These are phyloP conservation scores for Philhelius pedissequus DNA, from an alignment of 2,888 invertebrate genomes.

Conservation along the genomic window DNA sequence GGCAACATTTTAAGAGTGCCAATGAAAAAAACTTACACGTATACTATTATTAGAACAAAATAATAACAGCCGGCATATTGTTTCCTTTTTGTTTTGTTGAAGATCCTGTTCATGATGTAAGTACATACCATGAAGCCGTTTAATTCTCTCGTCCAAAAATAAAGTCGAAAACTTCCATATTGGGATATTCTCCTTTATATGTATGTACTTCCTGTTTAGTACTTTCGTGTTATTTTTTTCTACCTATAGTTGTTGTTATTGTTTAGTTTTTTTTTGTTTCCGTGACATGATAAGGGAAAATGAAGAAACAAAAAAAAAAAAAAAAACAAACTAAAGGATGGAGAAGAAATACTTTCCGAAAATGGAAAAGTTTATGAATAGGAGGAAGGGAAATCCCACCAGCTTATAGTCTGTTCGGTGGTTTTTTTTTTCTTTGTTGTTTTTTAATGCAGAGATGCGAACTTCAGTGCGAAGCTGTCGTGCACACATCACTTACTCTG, in stretches of 20 bases:
- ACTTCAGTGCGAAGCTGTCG: slow-evolving; percentile 41
- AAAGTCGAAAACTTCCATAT: slow-evolving; percentile 45
- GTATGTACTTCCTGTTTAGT: slow-evolving; percentile 10
- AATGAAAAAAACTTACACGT: too few relatives aligned
- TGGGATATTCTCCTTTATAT: slow-evolving; percentile 28
- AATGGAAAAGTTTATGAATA: slow-evolving; percentile 43
- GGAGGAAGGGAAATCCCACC: slow-evolving; percentile 13
- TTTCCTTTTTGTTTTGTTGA: neutral
- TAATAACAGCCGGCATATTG: neutral
- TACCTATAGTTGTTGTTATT: neutral
- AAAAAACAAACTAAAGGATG: neutral
- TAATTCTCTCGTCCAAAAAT: slow-evolving; percentile 17
- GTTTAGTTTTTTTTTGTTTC: neutral
- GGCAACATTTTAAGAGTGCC: too few relatives aligned
- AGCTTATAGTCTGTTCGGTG: slow-evolving; percentile 19
- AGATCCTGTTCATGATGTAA: neutral
- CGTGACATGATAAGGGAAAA: neutral
- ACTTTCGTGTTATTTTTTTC: neutral
- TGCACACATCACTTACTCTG: slow-evolving; percentile 44
- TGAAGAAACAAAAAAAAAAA: neutral
- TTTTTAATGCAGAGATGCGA: neutral
- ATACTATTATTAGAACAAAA: neutral
- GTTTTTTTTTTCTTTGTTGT: neutral
- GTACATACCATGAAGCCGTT: neutral
- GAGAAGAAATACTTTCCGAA: slow-evolving; percentile 31